These are phyloP conservation scores for Spizaetus ornatus DNA, from an alignment of 2,113 vertebrate genomes.

Conservation along the genomic window DNA sequence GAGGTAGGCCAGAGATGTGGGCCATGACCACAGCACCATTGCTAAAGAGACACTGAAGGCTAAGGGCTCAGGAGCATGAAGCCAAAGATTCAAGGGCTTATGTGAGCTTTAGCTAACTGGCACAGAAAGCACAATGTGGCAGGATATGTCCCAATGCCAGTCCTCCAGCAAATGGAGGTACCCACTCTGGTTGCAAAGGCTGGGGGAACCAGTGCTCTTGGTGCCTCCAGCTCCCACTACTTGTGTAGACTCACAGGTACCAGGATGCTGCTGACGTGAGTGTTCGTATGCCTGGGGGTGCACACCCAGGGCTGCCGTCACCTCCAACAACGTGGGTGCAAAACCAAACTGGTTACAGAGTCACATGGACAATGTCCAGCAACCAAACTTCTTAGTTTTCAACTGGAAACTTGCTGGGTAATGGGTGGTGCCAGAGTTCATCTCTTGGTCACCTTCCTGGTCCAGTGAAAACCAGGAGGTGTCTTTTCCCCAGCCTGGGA, in stretches of 20 bases:
- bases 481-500: background rate
- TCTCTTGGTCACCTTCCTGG: background rate
- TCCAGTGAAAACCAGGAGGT: background rate
- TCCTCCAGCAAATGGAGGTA: background rate
- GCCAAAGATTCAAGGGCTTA: background rate
- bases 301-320: background rate
- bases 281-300: fast-evolving
- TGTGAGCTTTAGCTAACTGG: background rate
- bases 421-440: background rate
- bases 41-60: background rate
- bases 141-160: background rate
- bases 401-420: background rate
- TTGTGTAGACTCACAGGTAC: background rate
- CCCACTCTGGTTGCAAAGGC: background rate
- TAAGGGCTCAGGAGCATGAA: background rate
- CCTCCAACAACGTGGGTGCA: background rate
- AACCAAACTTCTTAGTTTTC: background rate
- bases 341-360: background rate
- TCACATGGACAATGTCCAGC: background rate
- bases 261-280: background rate
- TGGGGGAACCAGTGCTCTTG: background rate
- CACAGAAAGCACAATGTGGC: background rate
- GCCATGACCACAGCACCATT: background rate
- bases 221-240: background rate
- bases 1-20: no score